A percentile compares a stretch with the other conserved stretches of the same genome.
Conservation (phyloP, 2,797 vertebrate genomes). For the Enteromius fasciolatus region DNA sequence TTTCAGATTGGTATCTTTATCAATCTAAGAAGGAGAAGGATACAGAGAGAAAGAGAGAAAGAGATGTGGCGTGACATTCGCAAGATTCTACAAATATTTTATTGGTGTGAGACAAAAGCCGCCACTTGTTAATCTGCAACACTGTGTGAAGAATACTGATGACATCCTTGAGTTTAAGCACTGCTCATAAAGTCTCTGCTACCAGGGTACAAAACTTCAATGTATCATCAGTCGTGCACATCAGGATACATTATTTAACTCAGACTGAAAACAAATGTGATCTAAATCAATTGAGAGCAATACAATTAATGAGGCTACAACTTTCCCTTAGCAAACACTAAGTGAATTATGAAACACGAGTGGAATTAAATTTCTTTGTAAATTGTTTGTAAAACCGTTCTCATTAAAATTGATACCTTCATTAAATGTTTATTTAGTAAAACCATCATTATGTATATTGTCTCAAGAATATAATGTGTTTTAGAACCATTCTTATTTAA, state of each 20-base stretch:
- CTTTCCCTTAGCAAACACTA: neutral
- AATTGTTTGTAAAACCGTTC: neutral
- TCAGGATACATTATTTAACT: conserved; percentile 13
- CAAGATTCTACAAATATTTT: conserved; percentile 28
- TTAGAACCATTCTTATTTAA: too few species aligned
- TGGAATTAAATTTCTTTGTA: neutral
- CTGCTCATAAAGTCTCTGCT: conserved; percentile 24
- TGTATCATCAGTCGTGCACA: conserved; percentile 10
- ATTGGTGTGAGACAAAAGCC: conserved; percentile 20
- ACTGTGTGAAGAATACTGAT: conserved; percentile 25
- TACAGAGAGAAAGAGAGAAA: conserved; percentile 33
- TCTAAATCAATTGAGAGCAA: conserved; percentile 14
- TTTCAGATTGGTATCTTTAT: conserved; percentile 78
- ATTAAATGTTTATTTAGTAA: neutral
- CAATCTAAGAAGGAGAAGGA: conserved; percentile 71
- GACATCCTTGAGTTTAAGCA: conserved; percentile 19
- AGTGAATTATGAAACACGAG: neutral
- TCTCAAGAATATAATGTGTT: neutral
- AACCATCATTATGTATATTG: neutral
- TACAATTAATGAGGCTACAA: neutral
- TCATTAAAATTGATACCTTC: neutral
- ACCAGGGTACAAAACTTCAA: neutral
- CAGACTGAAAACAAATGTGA: conserved; percentile 7
- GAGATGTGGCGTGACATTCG: conserved; percentile 1
- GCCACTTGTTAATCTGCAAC: conserved; percentile 15